Conservation (phyloP, 2,888 invertebrate genomes). For the Xestobium rufovillosum region DNA sequence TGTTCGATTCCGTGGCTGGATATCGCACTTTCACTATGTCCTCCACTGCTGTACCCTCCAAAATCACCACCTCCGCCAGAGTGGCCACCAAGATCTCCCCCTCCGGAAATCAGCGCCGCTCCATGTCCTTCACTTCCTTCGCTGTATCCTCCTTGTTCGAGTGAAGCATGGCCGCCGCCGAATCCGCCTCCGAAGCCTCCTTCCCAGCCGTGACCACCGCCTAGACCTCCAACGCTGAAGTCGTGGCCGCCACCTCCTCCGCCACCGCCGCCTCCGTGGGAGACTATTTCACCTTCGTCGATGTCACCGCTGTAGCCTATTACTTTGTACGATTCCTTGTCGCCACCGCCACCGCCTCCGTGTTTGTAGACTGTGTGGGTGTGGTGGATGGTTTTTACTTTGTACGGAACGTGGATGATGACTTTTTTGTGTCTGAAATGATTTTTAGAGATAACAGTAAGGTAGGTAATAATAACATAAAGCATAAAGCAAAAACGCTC, state of each 20-base stretch:
- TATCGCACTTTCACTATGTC: conserved; percentile 40
- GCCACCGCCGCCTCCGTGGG: conserved; percentile 41
- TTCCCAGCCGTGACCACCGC: conserved; percentile 20
- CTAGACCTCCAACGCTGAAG: conserved; percentile 28
- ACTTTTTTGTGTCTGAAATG: conserved; percentile 70
- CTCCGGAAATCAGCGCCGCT: conserved; percentile 41
- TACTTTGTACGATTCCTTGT: conserved; percentile 61
- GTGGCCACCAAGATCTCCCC: conserved; percentile 44
- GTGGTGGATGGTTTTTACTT: conserved; percentile 69
- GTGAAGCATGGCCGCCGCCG: conserved; percentile 16
- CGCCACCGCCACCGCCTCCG: conserved; percentile 49
- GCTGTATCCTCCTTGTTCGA: too few relatives aligned
- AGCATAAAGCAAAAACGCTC: too few relatives aligned
- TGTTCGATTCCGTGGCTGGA: conserved; percentile 31
- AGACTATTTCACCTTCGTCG: conserved; percentile 43
- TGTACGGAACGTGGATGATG: conserved; percentile 71
- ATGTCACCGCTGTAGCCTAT: conserved; percentile 62
- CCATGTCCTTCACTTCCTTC: conserved; percentile 40
- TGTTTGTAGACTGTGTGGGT: conserved; percentile 72
- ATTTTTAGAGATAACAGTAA: too few relatives aligned
- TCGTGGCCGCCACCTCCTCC: conserved; percentile 29
- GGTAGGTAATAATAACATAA: too few relatives aligned
- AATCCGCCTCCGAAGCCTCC: conserved; percentile 18
- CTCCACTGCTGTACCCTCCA: conserved; percentile 43
- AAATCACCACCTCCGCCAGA: conserved; percentile 26